Conservation (phyloP, 2,888 invertebrate genomes). For the Pseudanteris insignis region DNA sequence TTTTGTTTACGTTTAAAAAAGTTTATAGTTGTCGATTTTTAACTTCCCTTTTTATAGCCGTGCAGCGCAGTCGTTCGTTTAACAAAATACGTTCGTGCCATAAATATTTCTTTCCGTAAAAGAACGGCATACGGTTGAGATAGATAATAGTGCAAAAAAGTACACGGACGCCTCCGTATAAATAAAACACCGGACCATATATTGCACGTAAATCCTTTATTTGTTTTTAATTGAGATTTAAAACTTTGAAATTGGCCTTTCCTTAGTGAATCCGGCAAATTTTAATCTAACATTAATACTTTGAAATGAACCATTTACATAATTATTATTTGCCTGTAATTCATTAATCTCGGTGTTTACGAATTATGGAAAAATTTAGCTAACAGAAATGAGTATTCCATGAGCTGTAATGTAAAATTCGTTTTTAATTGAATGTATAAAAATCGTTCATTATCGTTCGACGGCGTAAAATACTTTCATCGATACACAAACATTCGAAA, state of each 20-base stretch:
- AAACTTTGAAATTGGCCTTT: slow-evolving; percentile 34
- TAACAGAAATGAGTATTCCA: no score
- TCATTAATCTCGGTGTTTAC: no score
- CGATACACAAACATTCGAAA: no score
- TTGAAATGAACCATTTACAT: slow-evolving; percentile 7
- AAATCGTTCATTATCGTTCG: no score
- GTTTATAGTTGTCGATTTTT: slow-evolving; percentile 24
- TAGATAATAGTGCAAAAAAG: slow-evolving; percentile 41
- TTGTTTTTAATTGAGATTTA: slow-evolving; percentile 44
- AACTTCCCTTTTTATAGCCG: slow-evolving; percentile 7
- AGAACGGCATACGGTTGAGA: slow-evolving; percentile 26
- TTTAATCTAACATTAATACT: slow-evolving; percentile 26
- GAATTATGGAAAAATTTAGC: no score
- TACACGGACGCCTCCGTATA: slow-evolving; percentile 25
- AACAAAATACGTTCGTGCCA: slow-evolving; percentile 30
- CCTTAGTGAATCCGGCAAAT: slow-evolving; percentile 21
- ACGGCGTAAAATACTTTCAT: no score
- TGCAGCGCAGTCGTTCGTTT: slow-evolving; percentile 12
- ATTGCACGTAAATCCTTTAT: slow-evolving; percentile 40
- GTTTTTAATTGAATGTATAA: no score
- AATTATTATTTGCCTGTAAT: slow-evolving; percentile 15
- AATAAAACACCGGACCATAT: slow-evolving; percentile 38
- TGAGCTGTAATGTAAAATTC: no score
- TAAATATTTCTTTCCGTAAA: slow-evolving; percentile 39
- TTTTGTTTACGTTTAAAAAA: no score